These are phyloP conservation scores for Cynopterus brachyotis DNA, from an alignment of 2,113 vertebrate species.

Conservation along the genomic window DNA sequence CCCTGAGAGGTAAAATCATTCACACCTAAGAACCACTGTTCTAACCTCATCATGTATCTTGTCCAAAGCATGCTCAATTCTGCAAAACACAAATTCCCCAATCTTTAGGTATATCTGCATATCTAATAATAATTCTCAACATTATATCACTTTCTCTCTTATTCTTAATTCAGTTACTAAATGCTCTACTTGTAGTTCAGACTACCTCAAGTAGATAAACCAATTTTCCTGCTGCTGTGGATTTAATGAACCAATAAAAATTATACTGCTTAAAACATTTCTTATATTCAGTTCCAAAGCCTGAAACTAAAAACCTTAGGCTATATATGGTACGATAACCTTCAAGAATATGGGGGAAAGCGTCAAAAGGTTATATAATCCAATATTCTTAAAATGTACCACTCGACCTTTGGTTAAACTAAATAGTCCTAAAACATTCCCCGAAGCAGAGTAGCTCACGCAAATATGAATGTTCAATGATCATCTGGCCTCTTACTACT, in stretches of 20 bases:
- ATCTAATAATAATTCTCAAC: not conserved
- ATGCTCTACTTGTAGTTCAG: slow-evolving; percentile 17
- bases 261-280: slow-evolving; percentile 6
- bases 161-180: slow-evolving; percentile 25
- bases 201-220: not conserved
- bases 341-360: not conserved
- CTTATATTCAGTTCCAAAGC: slow-evolving; percentile 40
- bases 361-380: slow-evolving; percentile 46
- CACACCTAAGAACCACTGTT: not conserved
- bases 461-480: not conserved
- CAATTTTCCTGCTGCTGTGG: not conserved
- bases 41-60: not conserved
- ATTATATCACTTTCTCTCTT: not conserved
- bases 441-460: not conserved
- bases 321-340: slow-evolving; percentile 10
- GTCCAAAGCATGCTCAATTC: not conserved
- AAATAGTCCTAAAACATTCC: not conserved
- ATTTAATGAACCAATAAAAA: slow-evolving; percentile 45
- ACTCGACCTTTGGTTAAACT: slow-evolving; percentile 39
- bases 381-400: slow-evolving; percentile 44
- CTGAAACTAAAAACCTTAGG: not conserved
- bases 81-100: slow-evolving; percentile 1
- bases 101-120: not conserved
- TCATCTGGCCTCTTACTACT: not conserved
- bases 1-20: not conserved